Evolutionary conservation across 2,888 invertebrate genomes (phyloP), one percentile per base, ranked within the genome.

Genomic region (Tricholauxania praeusta): DNA sequence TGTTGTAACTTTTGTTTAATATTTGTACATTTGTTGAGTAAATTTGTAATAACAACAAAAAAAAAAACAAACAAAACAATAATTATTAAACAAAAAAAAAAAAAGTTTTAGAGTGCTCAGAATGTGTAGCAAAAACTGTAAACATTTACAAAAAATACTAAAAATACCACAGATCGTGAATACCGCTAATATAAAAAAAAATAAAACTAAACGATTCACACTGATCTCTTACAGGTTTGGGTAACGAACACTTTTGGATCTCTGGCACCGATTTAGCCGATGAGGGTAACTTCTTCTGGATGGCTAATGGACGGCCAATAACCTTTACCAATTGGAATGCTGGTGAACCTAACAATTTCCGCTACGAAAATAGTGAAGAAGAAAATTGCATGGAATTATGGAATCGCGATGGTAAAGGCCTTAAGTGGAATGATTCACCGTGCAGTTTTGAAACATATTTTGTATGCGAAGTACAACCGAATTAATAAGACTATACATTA

Each of bases 291-390:
- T 96, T 96, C 90, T 96, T 96, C 90, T 96, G 96, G 96, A 94
- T 96, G 95, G 93, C 96, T 14, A 96, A 94, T 74, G 96, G 96
- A 4, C 89, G 94, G 75, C 95, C 96, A 0, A 91, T 96, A 66
- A 95, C 96, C 47, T 96, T 95, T 88, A 95, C 95, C 79, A 96
- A 96, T 87, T 96, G 96, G 96, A 96, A 96, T 89, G 94, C 96
- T 0, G 96, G 96, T 0, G 96, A 96, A 83, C 96, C 96, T 1
- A 96, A 96, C 88, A 96, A 96, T 89, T 96, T 96, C 90, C 92
- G 95, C 78, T 88, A 88, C 73, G 96, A 96, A 87, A 96, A 96
- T 84, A 96, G 96, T 8, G 96, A 96, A 87, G 96, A 96, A 86
- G 96, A 96, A 85, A 96, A 96, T 87, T 96, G 96, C 80, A 85